Evolutionary conservation across 2,797 vertebrate genomes (phyloP), one percentile per base, ranked within the genome.

Genomic region (Rhinoraja longicauda): DNA sequence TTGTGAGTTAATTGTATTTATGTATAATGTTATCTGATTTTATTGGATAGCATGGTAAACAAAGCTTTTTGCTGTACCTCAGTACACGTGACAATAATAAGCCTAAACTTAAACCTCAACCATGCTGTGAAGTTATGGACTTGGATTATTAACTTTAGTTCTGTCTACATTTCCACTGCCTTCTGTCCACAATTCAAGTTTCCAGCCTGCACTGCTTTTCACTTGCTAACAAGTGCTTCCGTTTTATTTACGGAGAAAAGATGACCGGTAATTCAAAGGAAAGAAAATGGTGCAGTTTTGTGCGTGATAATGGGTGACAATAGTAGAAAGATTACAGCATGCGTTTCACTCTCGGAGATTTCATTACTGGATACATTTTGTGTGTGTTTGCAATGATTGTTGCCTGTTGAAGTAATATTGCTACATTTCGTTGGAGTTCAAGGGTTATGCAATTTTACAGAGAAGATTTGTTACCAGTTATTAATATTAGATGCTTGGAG

Each of bases 391-490:
- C 59, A 88, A 88, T 19, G 59, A 88, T 67, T 88, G 17, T 53
- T 29, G 81, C 53, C 53, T 21, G 12, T 32, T 21, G 59, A 64
- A 88, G 88, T 88, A 88, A 36, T 88, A 36, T 88, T 88, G 59
- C 59, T 36, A 64, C 84, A 88, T 88, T 64, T 7, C 62, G 36
- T 36, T 88, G 1, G n/a, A 88, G 64, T 88, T 67, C 84, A 67
- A 67, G 15, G 1, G 84, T 88, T 88, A 88, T 88, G 88, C 84
- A 88, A 88, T 64, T 88, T 67, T 32, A 64, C 59, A 67, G n/a
- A 9, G 32, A 88, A 36, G 59, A 88, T 88, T 67, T 67, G 84
- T 19, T 88, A 4, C 62, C 6, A 19, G n/a, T 67, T 88, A 88
- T 67, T 88, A 88, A 88, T 64, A 36, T 88, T 12, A 67, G 84